Evolutionary conservation across 2,797 vertebrate species (phyloP).

Genomic region (Myotis myotis): DNA sequence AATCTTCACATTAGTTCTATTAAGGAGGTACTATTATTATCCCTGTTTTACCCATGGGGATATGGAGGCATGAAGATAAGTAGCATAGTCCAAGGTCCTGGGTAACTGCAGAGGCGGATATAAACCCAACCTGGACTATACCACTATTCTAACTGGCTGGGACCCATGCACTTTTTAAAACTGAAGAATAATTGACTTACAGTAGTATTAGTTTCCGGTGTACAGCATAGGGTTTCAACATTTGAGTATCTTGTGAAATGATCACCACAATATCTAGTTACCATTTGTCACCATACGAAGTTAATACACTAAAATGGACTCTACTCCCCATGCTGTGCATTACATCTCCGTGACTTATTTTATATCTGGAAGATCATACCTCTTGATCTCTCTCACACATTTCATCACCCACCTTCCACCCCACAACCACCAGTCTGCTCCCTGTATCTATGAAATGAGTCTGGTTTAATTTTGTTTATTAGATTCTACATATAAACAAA

Average conservation of each 20-base stretch:
- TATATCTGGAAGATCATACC: neutral
- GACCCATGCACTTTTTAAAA: neutral
- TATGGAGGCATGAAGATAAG: neutral
- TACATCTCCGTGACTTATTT: neutral
- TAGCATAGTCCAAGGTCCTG: neutral
- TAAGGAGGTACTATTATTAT: constrained; percentile 1
- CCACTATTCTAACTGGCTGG: rapidly evolving
- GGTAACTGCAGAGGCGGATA: neutral
- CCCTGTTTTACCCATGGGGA: neutral
- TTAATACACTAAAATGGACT: neutral
- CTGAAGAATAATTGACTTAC: neutral
- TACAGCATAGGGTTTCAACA: neutral
- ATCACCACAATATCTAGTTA: neutral
- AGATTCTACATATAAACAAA: neutral
- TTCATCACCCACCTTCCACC: neutral
- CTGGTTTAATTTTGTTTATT: neutral
- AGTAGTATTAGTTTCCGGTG: neutral
- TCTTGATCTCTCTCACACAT: neutral
- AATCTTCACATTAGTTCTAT: constrained; percentile 54
- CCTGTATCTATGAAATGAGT: neutral
- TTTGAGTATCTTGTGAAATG: neutral
- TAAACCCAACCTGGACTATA: neutral
- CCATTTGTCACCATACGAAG: neutral
- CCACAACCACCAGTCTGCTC: neutral
- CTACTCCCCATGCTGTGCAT: neutral